phyloP scores from a whole-genome alignment of 2,113 vertebrate genomes.

The Platichthys flesus region DNA sequence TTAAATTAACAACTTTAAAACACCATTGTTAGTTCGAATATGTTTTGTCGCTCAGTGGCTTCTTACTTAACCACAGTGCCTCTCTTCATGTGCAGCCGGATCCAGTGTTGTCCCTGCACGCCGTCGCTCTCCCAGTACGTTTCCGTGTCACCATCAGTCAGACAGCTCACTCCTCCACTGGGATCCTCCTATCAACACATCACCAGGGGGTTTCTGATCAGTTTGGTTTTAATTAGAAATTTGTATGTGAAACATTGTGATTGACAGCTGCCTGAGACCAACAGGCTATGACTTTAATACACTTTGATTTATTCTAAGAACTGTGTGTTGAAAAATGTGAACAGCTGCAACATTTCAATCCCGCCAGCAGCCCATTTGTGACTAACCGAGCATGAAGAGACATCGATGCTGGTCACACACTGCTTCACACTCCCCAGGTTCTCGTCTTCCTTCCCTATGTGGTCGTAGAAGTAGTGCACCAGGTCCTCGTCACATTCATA shows the following conservation, averaged over 20 bases:
- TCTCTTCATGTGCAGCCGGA: conserved; percentile 97
- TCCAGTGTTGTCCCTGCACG: conserved; percentile 98
- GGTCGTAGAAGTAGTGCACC: conserved; percentile 95
- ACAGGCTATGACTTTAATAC: too few species aligned
- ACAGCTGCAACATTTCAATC: too few species aligned
- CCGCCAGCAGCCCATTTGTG: too few species aligned
- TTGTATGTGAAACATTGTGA: too few species aligned
- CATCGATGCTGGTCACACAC: conserved; percentile 96
- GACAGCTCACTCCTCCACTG: conserved; percentile 86
- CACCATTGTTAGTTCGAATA: not conserved
- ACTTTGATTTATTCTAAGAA: too few species aligned
- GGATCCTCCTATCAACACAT: conserved; percentile 88
- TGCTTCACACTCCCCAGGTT: conserved; percentile 96
- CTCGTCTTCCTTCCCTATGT: conserved; percentile 95
- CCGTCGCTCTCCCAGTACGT: conserved; percentile 98
- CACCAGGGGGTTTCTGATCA: not conserved
- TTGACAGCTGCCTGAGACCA: too few species aligned
- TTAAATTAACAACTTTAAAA: too few species aligned
- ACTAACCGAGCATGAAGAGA: conserved; percentile 91
- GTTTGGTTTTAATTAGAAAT: too few species aligned
- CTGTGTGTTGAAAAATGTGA: not conserved
- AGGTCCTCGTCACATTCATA: conserved; percentile 97
- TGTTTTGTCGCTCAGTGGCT: not conserved
- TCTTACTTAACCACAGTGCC: conserved; percentile 96
- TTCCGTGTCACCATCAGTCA: conserved; percentile 93